A percentile compares a stretch with the other conserved stretches of the same genome.
These are phyloP conservation scores for Aplodontia rufa DNA, from an alignment of 2,113 vertebrate species.

Conservation along the genomic window DNA sequence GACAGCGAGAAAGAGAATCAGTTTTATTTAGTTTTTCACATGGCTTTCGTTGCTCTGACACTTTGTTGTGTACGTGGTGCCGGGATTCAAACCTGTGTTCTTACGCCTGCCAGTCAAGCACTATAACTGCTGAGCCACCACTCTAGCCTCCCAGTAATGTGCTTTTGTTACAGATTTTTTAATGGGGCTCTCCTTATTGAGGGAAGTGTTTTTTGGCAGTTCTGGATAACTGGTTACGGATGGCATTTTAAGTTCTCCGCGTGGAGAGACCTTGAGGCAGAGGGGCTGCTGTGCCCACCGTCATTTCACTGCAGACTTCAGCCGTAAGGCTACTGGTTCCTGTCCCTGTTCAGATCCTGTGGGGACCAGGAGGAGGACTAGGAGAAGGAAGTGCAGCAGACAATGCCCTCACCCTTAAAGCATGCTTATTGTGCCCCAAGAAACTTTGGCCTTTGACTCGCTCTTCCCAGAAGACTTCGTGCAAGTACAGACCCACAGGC, in stretches of 20 bases:
- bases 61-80: too few species aligned
- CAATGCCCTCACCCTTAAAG: accelerated
- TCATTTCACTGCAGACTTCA: too few species aligned
- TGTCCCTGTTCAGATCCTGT: background rate
- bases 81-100: too few species aligned
- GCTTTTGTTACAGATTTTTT: too few species aligned
- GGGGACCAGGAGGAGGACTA: background rate
- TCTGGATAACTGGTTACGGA: background rate
- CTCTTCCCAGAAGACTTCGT: background rate
- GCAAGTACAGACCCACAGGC: background rate
- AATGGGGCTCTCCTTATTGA: background rate
- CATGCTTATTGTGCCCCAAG: too few species aligned
- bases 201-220: background rate
- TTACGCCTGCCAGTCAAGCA: too few species aligned
- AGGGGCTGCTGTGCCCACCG: accelerated
- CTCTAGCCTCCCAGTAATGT: too few species aligned
- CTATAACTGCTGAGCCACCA: too few species aligned
- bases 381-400: background rate
- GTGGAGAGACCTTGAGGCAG: background rate
- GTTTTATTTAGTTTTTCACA: too few species aligned
- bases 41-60: too few species aligned
- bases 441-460: too few species aligned
- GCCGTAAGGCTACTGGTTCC: background rate
- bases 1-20: too few species aligned
- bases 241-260: background rate